Evolutionary conservation across 2,797 vertebrate genomes (phyloP).

Genomic region (Phoebastria nigripes): DNA sequence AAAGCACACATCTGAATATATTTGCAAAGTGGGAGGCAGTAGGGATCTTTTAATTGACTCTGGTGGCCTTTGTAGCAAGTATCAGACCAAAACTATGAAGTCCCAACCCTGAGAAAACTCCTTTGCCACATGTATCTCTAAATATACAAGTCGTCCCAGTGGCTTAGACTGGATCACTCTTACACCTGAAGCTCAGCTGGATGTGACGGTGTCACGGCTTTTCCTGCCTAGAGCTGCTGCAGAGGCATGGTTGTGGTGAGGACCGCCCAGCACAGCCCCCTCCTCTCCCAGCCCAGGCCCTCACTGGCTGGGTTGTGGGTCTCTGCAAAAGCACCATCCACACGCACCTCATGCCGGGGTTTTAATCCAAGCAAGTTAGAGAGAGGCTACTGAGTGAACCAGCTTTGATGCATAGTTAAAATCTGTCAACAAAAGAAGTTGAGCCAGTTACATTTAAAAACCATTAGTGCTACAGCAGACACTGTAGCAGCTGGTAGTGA

Average conservation of each 20-base stretch:
- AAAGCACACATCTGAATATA: neutral
- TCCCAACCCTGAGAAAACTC: neutral
- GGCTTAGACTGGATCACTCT: neutral
- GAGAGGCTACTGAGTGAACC: neutral
- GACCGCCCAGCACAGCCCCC: rapidly evolving
- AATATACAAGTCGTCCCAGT: rapidly evolving
- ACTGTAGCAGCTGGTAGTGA: neutral
- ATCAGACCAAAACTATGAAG: neutral
- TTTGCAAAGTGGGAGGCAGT: neutral
- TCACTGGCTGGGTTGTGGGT: rapidly evolving
- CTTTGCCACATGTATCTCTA: neutral
- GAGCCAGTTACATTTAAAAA: neutral
- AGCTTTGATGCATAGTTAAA: neutral
- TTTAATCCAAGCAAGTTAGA: neutral
- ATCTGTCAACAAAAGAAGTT: neutral
- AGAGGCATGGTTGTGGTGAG: rapidly evolving
- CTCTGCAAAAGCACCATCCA: neutral
- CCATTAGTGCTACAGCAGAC: neutral
- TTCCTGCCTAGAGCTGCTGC: neutral
- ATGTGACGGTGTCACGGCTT: neutral
- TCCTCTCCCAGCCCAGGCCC: neutral
- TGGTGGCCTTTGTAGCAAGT: neutral
- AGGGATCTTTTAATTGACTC: neutral
- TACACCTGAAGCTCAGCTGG: neutral
- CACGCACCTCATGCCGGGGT: rapidly evolving